A percentile compares a stretch with the other conserved stretches of the same genome.
These are phyloP conservation scores for Monoplex corrugatus DNA, from an alignment of 2,888 invertebrate species.

Conservation along the genomic window DNA sequence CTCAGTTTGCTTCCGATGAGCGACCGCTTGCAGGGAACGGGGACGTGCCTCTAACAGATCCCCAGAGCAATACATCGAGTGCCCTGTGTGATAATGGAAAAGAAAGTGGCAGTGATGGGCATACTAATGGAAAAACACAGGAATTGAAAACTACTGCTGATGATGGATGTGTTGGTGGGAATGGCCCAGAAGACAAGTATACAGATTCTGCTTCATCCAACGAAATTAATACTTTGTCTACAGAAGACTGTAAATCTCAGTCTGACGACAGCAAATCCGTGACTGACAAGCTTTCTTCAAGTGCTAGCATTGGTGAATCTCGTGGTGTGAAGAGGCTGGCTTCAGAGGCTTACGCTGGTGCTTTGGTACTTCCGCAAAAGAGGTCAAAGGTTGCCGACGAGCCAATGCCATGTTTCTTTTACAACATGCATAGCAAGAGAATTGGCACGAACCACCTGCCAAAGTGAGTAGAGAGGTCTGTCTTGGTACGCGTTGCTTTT, in stretches of 20 bases:
- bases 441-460: constrained; percentile 65
- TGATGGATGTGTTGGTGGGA: neutral
- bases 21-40: neutral
- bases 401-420: constrained; percentile 71
- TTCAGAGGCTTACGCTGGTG: neutral
- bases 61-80: no score
- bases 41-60: no score
- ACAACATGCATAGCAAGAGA: constrained; percentile 68
- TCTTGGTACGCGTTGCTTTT: no score
- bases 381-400: neutral
- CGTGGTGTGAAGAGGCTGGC: constrained; percentile 9
- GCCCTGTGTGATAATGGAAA: no score
- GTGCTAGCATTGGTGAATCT: neutral
- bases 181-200: neutral
- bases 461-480: constrained; percentile 72
- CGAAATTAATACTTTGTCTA: no score
- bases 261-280: no score
- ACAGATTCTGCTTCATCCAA: no score
- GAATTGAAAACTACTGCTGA: neutral
- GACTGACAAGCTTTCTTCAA: no score
- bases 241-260: no score
- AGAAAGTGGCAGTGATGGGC: neutral
- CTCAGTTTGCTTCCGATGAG: neutral
- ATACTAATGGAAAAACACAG: neutral
- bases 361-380: neutral